phyloP scores from a whole-genome alignment of 2,888 invertebrate species.

The Andrena chrysosceles region DNA sequence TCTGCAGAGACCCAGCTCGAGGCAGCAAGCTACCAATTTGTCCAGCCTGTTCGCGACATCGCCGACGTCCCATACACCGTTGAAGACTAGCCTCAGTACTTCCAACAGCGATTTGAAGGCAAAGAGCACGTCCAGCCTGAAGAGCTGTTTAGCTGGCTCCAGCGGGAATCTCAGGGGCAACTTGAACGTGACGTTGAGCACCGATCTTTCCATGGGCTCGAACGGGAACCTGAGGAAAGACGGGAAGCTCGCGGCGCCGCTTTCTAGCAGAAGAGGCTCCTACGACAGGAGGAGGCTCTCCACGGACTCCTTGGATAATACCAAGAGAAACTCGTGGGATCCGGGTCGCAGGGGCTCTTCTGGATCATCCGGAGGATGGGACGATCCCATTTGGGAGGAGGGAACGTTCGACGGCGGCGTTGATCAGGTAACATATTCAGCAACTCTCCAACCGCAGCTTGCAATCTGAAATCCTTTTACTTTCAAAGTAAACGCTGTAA shows the following conservation, averaged over 20 bases:
- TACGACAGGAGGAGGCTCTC: constrained; percentile 86
- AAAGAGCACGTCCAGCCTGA: constrained; percentile 75
- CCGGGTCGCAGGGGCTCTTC: constrained; percentile 88
- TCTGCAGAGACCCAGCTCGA: constrained; percentile 75
- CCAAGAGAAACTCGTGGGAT: constrained; percentile 90
- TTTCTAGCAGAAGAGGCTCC: constrained; percentile 85
- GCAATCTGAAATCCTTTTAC: neutral
- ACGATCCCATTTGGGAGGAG: constrained; percentile 88
- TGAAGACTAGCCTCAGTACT: constrained; percentile 86
- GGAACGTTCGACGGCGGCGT: constrained; percentile 54
- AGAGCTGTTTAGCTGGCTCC: constrained; percentile 79
- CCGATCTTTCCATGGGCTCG: constrained; percentile 77
- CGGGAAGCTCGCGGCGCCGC: constrained; percentile 58
- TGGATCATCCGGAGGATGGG: constrained; percentile 87
- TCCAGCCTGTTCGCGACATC: constrained; percentile 73
- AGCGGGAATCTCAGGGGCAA: constrained; percentile 78
- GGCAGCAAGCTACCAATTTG: constrained; percentile 71
- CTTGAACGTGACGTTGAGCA: constrained; percentile 80
- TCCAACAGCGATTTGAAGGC: constrained; percentile 79
- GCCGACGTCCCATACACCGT: constrained; percentile 77
- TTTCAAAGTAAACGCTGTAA: neutral
- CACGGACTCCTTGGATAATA: constrained; percentile 90
- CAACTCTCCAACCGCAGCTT: too few relatives aligned
- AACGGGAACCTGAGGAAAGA: constrained; percentile 78
- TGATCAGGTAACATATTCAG: constrained; percentile 59